A percentile compares a stretch with the other conserved stretches of the same genome.
Evolutionary conservation across 2,888 invertebrate genomes (phyloP).

Genomic region (Mythimna albipuncta): DNA sequence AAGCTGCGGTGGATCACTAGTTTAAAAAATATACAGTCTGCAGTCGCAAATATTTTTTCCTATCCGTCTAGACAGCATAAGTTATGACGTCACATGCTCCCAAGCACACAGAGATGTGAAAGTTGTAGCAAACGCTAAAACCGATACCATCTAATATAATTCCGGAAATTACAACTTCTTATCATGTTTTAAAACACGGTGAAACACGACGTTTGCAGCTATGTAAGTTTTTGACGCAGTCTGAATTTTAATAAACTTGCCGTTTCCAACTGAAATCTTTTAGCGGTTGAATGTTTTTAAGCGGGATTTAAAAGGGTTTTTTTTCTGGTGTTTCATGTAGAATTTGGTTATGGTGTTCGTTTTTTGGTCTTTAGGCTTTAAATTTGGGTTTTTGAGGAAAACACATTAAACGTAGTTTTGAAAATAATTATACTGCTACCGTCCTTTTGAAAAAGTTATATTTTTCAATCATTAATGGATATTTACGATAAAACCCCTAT

Average conservation of each 20-base stretch:
- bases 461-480: background rate
- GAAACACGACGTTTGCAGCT: constrained; percentile 61
- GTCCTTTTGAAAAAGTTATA: background rate
- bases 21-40: background rate
- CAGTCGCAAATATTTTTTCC: constrained; percentile 25
- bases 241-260: constrained; percentile 59
- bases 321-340: background rate
- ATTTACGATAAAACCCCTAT: too few relatives aligned
- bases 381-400: background rate
- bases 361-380: constrained; percentile 3
- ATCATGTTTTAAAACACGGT: constrained; percentile 64
- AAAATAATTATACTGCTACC: background rate
- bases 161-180: constrained; percentile 63
- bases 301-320: constrained; percentile 34
- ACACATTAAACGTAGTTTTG: background rate
- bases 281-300: constrained; percentile 42
- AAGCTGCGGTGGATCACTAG: background rate
- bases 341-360: constrained; percentile 19
- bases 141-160: constrained; percentile 56
- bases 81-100: constrained; percentile 34
- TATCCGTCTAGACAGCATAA: constrained; percentile 37
- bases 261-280: constrained; percentile 51
- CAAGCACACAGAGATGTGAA: constrained; percentile 27
- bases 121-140: constrained; percentile 28
- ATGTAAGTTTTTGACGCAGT: constrained; percentile 59